Base-by-base conservation (phyloP, 2,888 invertebrate genomes). In the Sepioteuthis lessoniana region DNA sequence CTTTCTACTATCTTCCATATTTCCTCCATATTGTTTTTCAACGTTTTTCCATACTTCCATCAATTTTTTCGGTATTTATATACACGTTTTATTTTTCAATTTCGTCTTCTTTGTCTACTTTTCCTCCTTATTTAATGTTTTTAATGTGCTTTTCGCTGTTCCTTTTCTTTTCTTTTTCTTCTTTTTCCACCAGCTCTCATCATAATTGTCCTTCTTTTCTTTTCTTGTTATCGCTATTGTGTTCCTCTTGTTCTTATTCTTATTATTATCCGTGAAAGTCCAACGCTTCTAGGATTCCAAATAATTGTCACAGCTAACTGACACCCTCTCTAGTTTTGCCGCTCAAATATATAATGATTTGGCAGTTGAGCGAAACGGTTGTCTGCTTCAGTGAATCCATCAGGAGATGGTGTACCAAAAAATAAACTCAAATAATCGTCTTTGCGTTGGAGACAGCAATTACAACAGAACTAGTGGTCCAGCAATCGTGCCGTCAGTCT, bases 251-350 rank as follows among this genome's bases (percentile, higher is more conserved):
- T 76, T 76, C n/a, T 76, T 76, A n/a, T 76, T 76, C 21, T 55
- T 55, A 55, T 55, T 55, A 55, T 55, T 55, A 55, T 2, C 55
- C 21, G 25, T 2, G 25, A 55, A 55, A 55, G 21, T 76, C 3
- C n/a, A 13, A 76, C 13, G 76, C n/a, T 76, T 35, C n/a, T 16
- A 76, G n/a, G 76, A 16, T 76, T 76, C 76, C n/a, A 76, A 76
- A 76, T 76, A 76, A 76, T 76, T 76, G 76, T 76, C 76, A n/a
- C 76, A n/a, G 76, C n/a, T 76, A 76, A 55, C 55, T 55, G n/a
- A 76, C 76, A 76, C n/a, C 13, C 0, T 10, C 76, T n/a, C 76
- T 55, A 25, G 76, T 76, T 76, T 28, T 76, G 25, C 76, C 35
- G 76, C 19, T 76, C 76, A n/a, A 35, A 76, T n/a, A 76, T 76